Base-by-base conservation (phyloP, 2,113 vertebrate genomes). In the Trogon melanurus region DNA sequence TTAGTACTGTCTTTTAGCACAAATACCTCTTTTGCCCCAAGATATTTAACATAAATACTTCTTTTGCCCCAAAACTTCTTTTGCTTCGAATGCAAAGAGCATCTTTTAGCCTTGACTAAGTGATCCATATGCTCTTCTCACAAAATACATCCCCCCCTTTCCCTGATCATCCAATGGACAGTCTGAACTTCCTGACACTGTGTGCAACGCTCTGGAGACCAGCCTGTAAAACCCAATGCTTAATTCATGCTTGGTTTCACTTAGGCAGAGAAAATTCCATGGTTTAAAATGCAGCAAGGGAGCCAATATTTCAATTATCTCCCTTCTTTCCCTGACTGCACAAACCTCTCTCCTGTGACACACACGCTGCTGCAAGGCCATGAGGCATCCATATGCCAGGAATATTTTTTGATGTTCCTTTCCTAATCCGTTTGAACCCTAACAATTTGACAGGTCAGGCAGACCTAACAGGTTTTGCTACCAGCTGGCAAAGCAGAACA, bases 401-500 rank as follows among this genome's bases (percentile, higher is more conserved):
- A 96, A 90, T 11, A 67, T 32, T 92, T 93, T 87, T n/a, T 82
- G 47, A 93, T 2, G 36, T 96, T 94, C 96, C 78, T 93, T 94
- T 95, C 81, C 79, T 97, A 97, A 97, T 94, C 95, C 65, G 3
- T 41, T 86, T 94, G 95, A 96, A 96, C 51, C 79, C 79, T 85
- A 92, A 96, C 94, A 94, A 96, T 93, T 85, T 74, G 91, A 84
- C 91, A 97, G 92, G 96, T 92, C 96, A 94, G 74, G 90, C 97
- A 93, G 90, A 96, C 69, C 71, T 93, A 95, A 95, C 84, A 88
- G 95, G 93, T 93, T 96, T 95, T 95, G 56, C 93, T 79, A 67
- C 65, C 88, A 95, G 89, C 83, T 93, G 96, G 65, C 32, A 30
- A 32, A 92, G 65, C 56, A 86, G 64, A 96, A 88, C 57, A 53